Conservation (phyloP, 2,797 vertebrate species). For the Sebastes elongatus region DNA sequence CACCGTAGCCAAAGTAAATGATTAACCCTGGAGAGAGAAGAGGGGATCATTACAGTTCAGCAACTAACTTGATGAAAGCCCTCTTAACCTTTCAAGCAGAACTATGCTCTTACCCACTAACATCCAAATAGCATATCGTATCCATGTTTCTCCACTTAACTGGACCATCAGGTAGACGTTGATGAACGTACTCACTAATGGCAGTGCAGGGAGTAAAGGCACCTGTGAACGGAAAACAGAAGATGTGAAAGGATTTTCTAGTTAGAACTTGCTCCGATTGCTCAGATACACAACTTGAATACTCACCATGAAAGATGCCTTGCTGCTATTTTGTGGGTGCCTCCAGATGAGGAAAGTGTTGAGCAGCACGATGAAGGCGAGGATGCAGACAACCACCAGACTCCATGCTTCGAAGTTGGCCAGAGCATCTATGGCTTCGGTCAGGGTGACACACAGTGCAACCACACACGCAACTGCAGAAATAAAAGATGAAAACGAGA, state of each 20-base stretch:
- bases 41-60: background rate
- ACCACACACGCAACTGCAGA: constrained; percentile 75
- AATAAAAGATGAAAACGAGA: background rate
- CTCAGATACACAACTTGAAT: background rate
- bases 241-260: background rate
- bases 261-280: background rate
- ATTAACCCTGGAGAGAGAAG: constrained; percentile 77
- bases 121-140: constrained; percentile 88
- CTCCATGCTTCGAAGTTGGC: constrained; percentile 72
- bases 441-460: constrained; percentile 72
- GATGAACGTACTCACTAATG: constrained; percentile 83
- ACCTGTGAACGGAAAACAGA: constrained; percentile 73
- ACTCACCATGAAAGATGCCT: constrained; percentile 87
- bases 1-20: constrained; percentile 88
- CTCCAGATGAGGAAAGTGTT: constrained; percentile 81
- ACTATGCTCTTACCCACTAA: constrained; percentile 77
- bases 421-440: constrained; percentile 72
- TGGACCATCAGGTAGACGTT: constrained; percentile 87
- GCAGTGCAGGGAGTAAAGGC: constrained; percentile 86
- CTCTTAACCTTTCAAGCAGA: background rate
- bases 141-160: constrained; percentile 82
- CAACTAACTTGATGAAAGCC: background rate
- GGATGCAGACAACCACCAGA: constrained; percentile 71
- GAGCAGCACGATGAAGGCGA: constrained; percentile 70
- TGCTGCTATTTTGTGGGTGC: constrained; percentile 84